Conservation (phyloP, 2,113 vertebrate species). For the Engraulis encrasicolus region DNA sequence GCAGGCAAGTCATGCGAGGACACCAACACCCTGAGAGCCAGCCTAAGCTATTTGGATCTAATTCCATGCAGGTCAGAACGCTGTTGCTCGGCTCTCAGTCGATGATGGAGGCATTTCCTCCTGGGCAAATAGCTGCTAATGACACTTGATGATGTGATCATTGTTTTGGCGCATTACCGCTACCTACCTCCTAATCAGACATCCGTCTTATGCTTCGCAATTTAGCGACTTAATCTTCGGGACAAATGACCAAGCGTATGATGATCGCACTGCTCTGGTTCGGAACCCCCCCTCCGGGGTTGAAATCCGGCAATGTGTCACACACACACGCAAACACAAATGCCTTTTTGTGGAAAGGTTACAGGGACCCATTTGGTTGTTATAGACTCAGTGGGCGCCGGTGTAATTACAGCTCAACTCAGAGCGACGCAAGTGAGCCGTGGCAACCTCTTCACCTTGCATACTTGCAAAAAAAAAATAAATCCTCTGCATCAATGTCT, state of each 20-base stretch:
- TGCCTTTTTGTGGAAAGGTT: slow-evolving; percentile 14
- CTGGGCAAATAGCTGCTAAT: slow-evolving; percentile 47
- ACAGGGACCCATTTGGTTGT: neutral
- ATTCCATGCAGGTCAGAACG: slow-evolving; percentile 52
- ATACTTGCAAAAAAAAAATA: neutral
- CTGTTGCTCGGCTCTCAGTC: slow-evolving; percentile 49
- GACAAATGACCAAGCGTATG: slow-evolving; percentile 53
- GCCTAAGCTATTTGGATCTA: slow-evolving; percentile 29
- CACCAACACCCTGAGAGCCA: slow-evolving; percentile 35
- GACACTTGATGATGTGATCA: slow-evolving; percentile 54
- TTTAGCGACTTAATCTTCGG: slow-evolving; percentile 52
- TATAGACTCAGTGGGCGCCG: neutral
- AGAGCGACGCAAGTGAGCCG: neutral
- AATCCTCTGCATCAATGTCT: neutral
- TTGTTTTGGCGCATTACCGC: slow-evolving; percentile 49
- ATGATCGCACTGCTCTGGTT: slow-evolving; percentile 29
- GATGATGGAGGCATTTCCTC: slow-evolving; percentile 36
- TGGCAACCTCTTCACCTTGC: neutral
- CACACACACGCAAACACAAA: too few relatives aligned
- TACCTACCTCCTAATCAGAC: slow-evolving; percentile 47
- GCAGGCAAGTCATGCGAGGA: neutral
- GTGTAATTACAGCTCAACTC: slow-evolving; percentile 9
- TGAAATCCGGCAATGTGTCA: slow-evolving; percentile 34
- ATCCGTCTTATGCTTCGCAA: slow-evolving; percentile 46
- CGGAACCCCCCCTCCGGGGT: neutral